phyloP scores from a whole-genome alignment of 2,797 vertebrate species.

The Hoplostethus atlanticus region DNA sequence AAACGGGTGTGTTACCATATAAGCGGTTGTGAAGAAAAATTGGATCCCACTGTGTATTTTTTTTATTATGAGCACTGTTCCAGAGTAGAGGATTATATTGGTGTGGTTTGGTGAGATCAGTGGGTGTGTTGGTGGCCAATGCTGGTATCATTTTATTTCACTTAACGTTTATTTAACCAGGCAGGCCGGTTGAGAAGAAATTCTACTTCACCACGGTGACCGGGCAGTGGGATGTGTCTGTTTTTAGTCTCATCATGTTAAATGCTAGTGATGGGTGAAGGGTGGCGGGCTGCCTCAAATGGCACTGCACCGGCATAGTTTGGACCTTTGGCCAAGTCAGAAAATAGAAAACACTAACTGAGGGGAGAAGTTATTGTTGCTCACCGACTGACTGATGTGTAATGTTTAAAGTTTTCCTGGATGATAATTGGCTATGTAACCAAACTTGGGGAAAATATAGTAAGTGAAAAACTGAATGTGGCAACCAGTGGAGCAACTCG shows the following conservation, averaged over 20 bases:
- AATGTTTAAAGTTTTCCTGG: conserved; percentile 39
- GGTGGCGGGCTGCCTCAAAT: conserved; percentile 3
- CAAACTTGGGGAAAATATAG: conserved; percentile 11
- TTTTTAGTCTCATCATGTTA: background rate
- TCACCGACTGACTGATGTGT: conserved; percentile 26
- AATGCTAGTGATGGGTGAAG: conserved; percentile 7
- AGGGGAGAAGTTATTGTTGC: conserved; percentile 42
- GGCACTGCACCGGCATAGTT: conserved; percentile 13
- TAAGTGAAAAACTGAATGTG: background rate
- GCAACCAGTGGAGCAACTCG: background rate
- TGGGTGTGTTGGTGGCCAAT: conserved; percentile 33
- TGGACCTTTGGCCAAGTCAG: conserved; percentile 29
- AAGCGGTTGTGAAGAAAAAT: conserved; percentile 22
- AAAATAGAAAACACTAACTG: conserved; percentile 41
- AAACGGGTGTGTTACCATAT: background rate
- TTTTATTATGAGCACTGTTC: conserved; percentile 22
- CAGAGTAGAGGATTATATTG: conserved; percentile 42
- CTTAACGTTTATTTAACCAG: background rate
- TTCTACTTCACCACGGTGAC: conserved; percentile 17
- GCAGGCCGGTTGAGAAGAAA: conserved; percentile 12
- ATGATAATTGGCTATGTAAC: conserved; percentile 18
- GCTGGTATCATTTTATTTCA: conserved; percentile 34
- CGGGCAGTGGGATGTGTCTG: conserved; percentile 29
- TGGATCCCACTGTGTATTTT: conserved; percentile 53
- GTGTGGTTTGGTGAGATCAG: conserved; percentile 64